Conservation (phyloP, 2,113 vertebrate genomes). For the Pycnonotus jocosus region DNA sequence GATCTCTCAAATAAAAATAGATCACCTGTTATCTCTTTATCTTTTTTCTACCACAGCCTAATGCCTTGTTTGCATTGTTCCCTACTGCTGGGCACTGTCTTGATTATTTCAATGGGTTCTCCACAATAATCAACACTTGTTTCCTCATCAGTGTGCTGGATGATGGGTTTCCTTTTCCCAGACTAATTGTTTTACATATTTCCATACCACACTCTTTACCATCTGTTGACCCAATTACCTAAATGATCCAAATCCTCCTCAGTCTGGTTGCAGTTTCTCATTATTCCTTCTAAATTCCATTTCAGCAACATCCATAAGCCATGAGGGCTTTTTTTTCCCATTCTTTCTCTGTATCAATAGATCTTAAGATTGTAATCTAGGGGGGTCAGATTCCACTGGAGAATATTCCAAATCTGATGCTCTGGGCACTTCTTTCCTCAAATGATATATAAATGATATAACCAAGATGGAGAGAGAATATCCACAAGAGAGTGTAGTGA, state of each 20-base stretch:
- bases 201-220: neutral
- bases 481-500: neutral
- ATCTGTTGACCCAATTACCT: constrained; percentile 30
- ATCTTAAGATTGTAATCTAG: neutral
- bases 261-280: neutral
- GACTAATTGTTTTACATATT: constrained; percentile 53
- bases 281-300: neutral
- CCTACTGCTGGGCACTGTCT: neutral
- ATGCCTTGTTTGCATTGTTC: constrained; percentile 20
- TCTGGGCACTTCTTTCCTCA: neutral
- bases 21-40: constrained; percentile 4
- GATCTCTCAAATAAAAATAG: neutral
- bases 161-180: neutral
- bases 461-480: neutral
- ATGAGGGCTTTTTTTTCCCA: neutral
- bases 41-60: neutral
- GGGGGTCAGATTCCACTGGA: neutral
- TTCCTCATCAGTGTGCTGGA: neutral
- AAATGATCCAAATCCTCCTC: constrained; percentile 11
- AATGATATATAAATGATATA: neutral
- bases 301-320: neutral
- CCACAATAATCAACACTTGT: neutral
- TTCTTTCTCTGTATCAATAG: neutral
- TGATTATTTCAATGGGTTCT: neutral
- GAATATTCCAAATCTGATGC: neutral